Percentiles rank a stretch among this genome's conserved stretches.
These are phyloP conservation scores for Lasioglossum malachurum DNA, from an alignment of 2,888 invertebrate genomes.

Conservation along the genomic window DNA sequence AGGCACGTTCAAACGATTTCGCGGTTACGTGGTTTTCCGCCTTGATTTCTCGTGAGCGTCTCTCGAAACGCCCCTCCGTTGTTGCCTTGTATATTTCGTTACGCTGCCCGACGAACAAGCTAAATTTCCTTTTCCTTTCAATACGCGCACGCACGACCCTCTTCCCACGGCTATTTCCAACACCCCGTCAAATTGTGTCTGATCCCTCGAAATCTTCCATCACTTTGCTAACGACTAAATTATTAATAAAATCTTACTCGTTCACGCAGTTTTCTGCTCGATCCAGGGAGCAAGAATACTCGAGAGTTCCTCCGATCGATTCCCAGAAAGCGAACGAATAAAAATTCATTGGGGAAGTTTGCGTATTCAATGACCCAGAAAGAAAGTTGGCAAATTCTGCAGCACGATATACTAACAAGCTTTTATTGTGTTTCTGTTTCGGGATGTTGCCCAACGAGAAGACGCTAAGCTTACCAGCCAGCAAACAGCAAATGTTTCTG, in stretches of 20 bases:
- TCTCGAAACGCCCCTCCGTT: conserved; percentile 42
- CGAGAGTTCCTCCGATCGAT: background rate
- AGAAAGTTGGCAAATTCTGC: background rate
- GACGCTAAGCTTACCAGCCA: background rate
- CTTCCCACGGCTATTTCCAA: background rate
- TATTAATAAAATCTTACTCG: background rate
- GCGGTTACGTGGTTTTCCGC: conserved; percentile 64
- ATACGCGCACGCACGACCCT: background rate
- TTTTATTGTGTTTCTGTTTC: background rate
- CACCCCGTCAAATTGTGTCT: background rate
- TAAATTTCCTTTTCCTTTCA: conserved; percentile 9
- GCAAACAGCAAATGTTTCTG: background rate
- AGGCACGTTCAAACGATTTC: conserved; percentile 62
- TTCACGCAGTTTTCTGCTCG: background rate
- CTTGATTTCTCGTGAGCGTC: conserved; percentile 51
- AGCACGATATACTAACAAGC: background rate
- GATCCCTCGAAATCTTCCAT: background rate
- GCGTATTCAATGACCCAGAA: conserved; percentile 6
- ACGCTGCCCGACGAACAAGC: conserved; percentile 20
- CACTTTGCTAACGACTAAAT: too few species aligned
- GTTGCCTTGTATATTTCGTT: conserved; percentile 48
- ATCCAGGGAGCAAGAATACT: background rate
- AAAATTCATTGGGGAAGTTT: background rate
- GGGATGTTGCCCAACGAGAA: background rate
- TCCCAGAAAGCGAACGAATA: background rate